Base-by-base conservation (phyloP, 1,140 invertebrate species). In the Diploscapter pachys region DNA sequence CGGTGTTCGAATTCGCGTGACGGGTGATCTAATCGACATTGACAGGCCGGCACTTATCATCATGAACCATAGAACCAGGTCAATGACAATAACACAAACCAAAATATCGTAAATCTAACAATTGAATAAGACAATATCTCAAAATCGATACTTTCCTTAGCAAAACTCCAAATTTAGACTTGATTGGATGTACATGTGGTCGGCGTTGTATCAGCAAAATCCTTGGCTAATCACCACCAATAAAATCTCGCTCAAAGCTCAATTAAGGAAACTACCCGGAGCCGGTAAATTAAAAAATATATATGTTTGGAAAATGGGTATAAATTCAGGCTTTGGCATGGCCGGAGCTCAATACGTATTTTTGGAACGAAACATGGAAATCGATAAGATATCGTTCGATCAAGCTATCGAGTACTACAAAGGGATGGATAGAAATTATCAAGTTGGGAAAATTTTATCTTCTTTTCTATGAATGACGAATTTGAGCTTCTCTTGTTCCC, bases 101-200 rank as follows among this genome's bases (percentile, higher is more conserved):
- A 31, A 31, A 31, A 31, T 65, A 52, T 50, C 64, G 48, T 50
- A 3, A 11, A n/a, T 69, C 8, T 59, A 54, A 31, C 9, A 50
- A 63, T 9, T 11, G 13, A 56, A 62, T 5, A 63, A 11, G 52
- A 5, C 31, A 63, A 63, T 56, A 8, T 63, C n/a, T 63, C n/a
- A 3, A 50, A n/a, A 63, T 4, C 6, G 50, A 63, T 48, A n/a
- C 50, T 48, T 4, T 3, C 50, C 50, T 48, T 48, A 5, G 50
- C 6, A 63, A 63, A 63, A 49, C 50, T 48, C 31, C 31, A 9
- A 5, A 50, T 57, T 57, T 55, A 76, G 93, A 64, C 89, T 93
- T n/a, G 93, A 95, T 86, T 95, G 93, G 93, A 92, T 94, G 84
- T 94, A 93, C 85, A 87, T 93, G 13, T 94, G 92, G 92, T 91